phyloP scores from a whole-genome alignment of 2,797 vertebrate genomes.

The Amphiprion clarkii region DNA sequence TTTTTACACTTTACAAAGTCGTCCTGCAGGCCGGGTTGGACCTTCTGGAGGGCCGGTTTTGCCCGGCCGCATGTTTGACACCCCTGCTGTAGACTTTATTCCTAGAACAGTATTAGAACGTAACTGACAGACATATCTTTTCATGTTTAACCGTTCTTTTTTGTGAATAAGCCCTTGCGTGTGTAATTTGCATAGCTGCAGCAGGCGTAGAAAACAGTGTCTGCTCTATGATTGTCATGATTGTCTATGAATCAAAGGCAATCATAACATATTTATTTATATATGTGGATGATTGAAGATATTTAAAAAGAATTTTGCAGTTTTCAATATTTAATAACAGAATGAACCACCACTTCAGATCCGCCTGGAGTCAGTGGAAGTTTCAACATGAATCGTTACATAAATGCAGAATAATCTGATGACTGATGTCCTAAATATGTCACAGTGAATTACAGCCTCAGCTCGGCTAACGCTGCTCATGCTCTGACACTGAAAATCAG shows the following conservation, averaged over 20 bases:
- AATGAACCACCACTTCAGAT: constrained; percentile 24
- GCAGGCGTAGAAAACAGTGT: neutral
- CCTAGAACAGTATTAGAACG: neutral
- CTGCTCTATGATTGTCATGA: no score
- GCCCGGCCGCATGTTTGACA: no score
- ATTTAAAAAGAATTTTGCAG: neutral
- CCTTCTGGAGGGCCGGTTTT: no score
- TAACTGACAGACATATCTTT: neutral
- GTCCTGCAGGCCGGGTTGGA: no score
- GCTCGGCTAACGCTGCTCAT: constrained; percentile 31
- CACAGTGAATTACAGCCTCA: constrained; percentile 56
- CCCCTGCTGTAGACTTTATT: no score
- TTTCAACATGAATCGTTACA: constrained; percentile 51
- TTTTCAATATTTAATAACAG: neutral
- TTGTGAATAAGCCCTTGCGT: constrained; percentile 14
- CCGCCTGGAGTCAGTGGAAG: neutral
- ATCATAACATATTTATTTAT: no score
- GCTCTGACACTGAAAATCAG: constrained; percentile 55
- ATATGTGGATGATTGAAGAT: neutral
- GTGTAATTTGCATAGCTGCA: constrained; percentile 38
- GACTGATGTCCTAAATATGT: constrained; percentile 75
- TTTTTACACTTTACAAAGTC: no score
- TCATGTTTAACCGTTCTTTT: constrained; percentile 7
- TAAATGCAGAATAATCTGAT: constrained; percentile 64
- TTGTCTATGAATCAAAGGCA: neutral